Base-by-base conservation (phyloP, 2,888 invertebrate species). In the Quadroppia sp. region DNA sequence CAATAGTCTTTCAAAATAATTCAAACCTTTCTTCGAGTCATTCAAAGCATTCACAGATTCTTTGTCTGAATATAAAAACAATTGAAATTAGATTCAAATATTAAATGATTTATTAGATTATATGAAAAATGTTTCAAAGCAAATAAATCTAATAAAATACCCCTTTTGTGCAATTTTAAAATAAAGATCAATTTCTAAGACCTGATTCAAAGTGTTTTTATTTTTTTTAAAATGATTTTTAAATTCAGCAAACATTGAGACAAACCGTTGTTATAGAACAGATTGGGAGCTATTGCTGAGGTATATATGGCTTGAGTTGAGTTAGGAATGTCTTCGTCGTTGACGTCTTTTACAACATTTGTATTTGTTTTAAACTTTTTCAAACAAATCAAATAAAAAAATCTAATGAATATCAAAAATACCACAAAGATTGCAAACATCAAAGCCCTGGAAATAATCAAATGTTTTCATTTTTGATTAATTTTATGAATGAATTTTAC, bases 271-370 rank as follows among this genome's bases (percentile, higher is more conserved):
- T 30, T 28, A 59, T 59, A 59, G 59, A 59, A 59, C 28, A 30
- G 30, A 59, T 59, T 3, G 3, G 59, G 59, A 15, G 59, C 59
- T 59, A 59, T 59, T 4, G 30, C 59, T 30, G 59, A 59, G 13
- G 59, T 30, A 30, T 59, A 59, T 3, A 59, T 59, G 15, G 28
- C 59, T 59, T 59, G 59, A 30, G 59, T 32, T 59, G 59, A 59
- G 32, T 59, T 30, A 11, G 9, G 25, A 32, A 30, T 59, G 15
- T 17, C 7, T 6, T 17, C 30, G 1, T 59, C 30, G 30, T 59
- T 28, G 6, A 59, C 13, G 9, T 59, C 59, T 1, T 30, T 59
- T 9, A 30, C 30, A 59, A 1, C 7, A 11, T 30, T 59, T 59
- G 59, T 11, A 4, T 59, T 6, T 32, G 15, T 59, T 30, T 59